These are phyloP conservation scores for Chlorocebus sabaeus DNA, from an alignment of 2,113 vertebrate species.

Conservation along the genomic window DNA sequence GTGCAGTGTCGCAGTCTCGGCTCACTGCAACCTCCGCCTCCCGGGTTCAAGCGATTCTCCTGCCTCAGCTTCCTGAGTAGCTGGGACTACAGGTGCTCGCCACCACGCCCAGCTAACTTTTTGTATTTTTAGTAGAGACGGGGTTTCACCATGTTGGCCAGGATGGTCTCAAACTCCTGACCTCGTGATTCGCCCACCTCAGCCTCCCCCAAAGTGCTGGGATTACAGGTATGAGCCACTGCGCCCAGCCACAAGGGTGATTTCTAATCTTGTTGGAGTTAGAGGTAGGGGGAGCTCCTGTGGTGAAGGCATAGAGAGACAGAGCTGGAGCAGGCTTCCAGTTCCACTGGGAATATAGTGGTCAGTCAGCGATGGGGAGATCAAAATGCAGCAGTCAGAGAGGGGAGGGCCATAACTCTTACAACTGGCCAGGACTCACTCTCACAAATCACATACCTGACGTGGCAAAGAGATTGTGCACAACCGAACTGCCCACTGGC, in stretches of 20 bases:
- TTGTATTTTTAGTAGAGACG: too few species aligned
- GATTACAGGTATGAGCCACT: too few species aligned
- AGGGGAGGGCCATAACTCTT: rapidly evolving
- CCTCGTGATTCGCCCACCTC: too few species aligned
- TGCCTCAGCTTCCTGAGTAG: too few species aligned
- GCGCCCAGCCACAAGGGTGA: not conserved
- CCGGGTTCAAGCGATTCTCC: too few species aligned
- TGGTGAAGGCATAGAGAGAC: not conserved
- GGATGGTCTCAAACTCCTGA: too few species aligned
- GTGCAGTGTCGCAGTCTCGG: too few species aligned
- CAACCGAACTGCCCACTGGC: not conserved
- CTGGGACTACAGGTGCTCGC: too few species aligned
- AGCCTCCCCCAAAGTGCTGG: too few species aligned
- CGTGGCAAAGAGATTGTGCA: not conserved
- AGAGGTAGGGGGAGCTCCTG: not conserved
- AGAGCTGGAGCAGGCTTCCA: not conserved
- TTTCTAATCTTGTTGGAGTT: not conserved
- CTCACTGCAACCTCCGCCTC: too few species aligned
- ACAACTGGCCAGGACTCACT: not conserved
- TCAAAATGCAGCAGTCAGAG: not conserved
- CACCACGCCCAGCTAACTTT: too few species aligned
- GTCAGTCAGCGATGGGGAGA: not conserved
- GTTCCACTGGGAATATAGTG: not conserved
- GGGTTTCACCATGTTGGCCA: too few species aligned
- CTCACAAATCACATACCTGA: not conserved